Base-by-base conservation (phyloP, 2,797 vertebrate genomes). In the Halcyon badia region DNA sequence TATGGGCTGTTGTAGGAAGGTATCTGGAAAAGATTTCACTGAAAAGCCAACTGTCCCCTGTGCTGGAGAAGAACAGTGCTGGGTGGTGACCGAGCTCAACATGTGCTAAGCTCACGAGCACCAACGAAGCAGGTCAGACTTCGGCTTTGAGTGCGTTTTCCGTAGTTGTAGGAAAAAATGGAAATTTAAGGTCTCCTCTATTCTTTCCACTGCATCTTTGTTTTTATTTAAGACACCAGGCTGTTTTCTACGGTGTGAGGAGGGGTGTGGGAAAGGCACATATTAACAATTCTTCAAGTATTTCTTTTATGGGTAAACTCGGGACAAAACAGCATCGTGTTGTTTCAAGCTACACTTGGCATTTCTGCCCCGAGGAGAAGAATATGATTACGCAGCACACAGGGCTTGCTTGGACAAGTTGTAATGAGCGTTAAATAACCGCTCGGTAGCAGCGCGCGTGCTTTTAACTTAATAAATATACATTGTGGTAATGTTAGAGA, bases 361-460 rank as follows among this genome's bases (percentile, higher is more conserved):
- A 96, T 95, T 91, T 96, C 84, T 97, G 87, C 96, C 97, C 97
- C 5, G 76, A 72, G 94, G 97, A 92, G 83, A 95, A 87, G 79
- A 91, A 58, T 49, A 51, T 26, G 95, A 86, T 91, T 82, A 78
- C 62, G 4, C 49, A 79, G 90, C 87, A 60, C 26, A 16, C 9
- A 13, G 83, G 92, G 77, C 98, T 96, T 98, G 98, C 96, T 83
- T 9, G 51, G 93, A 94, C 98, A 98, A 92, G 97, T 96, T 68
- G 66, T 48, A 46, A 72, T 85, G 92, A 88, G 51, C 89, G 82
- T 93, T 89, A 92, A 96, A 88, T 95, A 95, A 95, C 94, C 92
- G 73, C 58, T 90, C 68, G 65, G 93, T 81, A 95, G 94, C 88
- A 87, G 89, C 54, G 8, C 54, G 7, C 8, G 33, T 87, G 96